Conservation (phyloP, 2,888 invertebrate genomes). For the Nephrotoma flavescens region DNA sequence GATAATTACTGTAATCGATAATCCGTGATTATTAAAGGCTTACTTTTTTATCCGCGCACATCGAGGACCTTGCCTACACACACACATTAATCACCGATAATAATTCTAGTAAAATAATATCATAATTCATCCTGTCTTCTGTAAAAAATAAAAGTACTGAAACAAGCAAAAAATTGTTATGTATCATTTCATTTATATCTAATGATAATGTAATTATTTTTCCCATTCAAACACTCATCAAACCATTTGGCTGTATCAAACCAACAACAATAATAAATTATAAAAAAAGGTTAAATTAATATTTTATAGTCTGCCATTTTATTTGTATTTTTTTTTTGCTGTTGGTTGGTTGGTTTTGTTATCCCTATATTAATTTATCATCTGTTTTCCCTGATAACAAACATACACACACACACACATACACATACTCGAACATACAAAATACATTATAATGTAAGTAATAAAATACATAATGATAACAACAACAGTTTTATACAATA, state of each 20-base stretch:
- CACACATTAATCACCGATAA: neutral
- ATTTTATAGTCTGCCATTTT: neutral
- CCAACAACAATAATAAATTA: neutral
- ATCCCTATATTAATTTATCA: neutral
- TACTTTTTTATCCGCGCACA: too few species aligned
- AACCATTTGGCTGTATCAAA: neutral
- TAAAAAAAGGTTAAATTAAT: neutral
- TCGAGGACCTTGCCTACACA: too few species aligned
- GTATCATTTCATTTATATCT: neutral
- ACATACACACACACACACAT: neutral
- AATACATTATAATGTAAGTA: neutral
- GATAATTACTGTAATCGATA: too few species aligned
- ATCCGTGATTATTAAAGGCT: too few species aligned
- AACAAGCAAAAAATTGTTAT: neutral
- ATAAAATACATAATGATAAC: neutral
- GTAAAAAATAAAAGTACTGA: neutral
- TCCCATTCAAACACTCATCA: neutral
- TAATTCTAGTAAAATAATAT: neutral
- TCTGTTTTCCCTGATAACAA: neutral
- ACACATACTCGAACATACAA: neutral
- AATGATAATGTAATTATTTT: neutral
- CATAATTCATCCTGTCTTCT: neutral
- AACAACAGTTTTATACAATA: neutral
- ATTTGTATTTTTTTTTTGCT: neutral
- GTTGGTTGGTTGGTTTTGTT: neutral